Percentiles rank a stretch among this genome's conserved stretches.
Evolutionary conservation across 2,888 invertebrate genomes (phyloP).

Genomic region (Megastigmus dorsalis): DNA sequence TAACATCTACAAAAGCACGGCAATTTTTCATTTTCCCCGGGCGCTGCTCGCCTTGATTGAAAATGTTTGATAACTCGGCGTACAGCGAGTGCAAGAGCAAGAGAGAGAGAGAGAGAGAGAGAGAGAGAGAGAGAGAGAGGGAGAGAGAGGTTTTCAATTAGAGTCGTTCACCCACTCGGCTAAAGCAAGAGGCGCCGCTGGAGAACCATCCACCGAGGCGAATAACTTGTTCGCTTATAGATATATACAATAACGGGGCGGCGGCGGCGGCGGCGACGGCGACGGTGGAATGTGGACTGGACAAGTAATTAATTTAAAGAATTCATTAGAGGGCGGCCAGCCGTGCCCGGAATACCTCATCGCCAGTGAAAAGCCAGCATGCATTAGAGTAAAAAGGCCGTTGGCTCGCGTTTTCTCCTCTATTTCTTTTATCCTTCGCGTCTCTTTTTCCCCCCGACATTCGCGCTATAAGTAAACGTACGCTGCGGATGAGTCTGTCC

Average conservation of each 20-base stretch:
- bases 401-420: not conserved
- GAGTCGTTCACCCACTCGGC: not conserved
- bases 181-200: too few species aligned
- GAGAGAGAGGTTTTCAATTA: constrained; percentile 40
- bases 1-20: constrained; percentile 16
- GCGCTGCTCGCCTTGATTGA: constrained; percentile 28
- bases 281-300: constrained; percentile 13
- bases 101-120: not conserved
- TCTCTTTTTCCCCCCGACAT: not conserved
- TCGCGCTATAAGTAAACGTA: constrained; percentile 23
- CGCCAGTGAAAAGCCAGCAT: not conserved
- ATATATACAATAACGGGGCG: not conserved
- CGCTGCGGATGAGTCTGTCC: not conserved
- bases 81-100: not conserved
- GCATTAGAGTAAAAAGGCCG: not conserved
- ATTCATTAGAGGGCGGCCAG: constrained; percentile 31
- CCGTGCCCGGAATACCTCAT: constrained; percentile 19
- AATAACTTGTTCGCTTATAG: constrained; percentile 26
- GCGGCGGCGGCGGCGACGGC: not conserved
- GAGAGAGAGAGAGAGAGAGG: not conserved
- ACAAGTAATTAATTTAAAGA: constrained; percentile 49
- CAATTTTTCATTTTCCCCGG: constrained; percentile 39
- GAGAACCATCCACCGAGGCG: not conserved
- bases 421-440: not conserved
- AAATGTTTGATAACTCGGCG: constrained; percentile 39